A percentile compares a stretch with the other conserved stretches of the same genome.
Conservation (phyloP, 2,797 vertebrate genomes). For the Heterohyrax brucei region DNA sequence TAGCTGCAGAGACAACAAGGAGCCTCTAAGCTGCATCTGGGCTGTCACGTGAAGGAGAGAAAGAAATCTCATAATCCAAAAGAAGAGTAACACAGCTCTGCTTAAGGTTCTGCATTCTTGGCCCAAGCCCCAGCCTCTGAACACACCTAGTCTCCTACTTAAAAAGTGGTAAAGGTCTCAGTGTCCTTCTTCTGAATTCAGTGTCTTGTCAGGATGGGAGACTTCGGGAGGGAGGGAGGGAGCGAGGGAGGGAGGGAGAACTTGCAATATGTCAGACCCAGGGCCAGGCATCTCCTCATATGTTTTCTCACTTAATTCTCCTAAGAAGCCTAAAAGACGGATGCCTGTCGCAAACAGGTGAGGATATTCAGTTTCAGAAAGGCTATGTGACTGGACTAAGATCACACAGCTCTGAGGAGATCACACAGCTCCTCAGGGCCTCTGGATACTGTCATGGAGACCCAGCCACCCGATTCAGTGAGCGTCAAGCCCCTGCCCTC, state of each 20-base stretch:
- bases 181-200: not conserved
- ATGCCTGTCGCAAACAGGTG: not conserved
- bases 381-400: not conserved
- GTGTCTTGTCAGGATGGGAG: not conserved
- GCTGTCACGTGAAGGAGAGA: not conserved
- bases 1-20: not conserved
- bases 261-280: not conserved
- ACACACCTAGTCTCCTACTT: not conserved
- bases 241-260: not conserved
- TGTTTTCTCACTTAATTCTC: not conserved
- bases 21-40: not conserved
- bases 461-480: accelerated
- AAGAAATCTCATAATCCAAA: not conserved
- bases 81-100: not conserved
- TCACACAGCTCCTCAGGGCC: not conserved
- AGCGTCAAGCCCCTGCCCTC: not conserved
- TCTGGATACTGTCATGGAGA: not conserved
- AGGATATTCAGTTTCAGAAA: not conserved
- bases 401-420: not conserved
- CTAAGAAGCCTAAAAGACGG: not conserved
- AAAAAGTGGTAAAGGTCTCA: not conserved
- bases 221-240: not conserved
- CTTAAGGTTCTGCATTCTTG: not conserved
- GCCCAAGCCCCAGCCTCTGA: not conserved
- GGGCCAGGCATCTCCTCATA: no score